phyloP scores from a whole-genome alignment of 1,140 invertebrate genomes.

The Battus philenor region DNA sequence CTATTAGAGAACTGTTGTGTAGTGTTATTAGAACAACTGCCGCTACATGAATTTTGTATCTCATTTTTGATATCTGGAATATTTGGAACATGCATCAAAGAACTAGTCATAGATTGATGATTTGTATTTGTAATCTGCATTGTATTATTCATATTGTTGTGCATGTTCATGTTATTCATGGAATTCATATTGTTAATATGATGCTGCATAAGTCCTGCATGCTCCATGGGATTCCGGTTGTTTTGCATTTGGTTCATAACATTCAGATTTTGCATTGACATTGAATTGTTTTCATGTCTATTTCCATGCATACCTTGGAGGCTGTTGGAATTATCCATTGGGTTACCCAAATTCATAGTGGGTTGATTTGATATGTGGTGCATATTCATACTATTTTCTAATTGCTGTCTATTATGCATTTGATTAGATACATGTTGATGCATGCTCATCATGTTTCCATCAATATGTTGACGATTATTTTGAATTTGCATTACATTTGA shows the following conservation, averaged over 20 bases:
- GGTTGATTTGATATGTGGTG: constrained; percentile 59
- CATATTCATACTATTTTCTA: constrained; percentile 66
- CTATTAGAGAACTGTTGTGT: constrained; percentile 46
- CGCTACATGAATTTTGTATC: constrained; percentile 61
- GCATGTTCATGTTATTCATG: constrained; percentile 60
- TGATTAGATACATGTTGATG: constrained; percentile 64
- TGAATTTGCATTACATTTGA: constrained; percentile 66
- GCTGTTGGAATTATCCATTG: constrained; percentile 48
- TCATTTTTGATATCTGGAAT: constrained; percentile 71
- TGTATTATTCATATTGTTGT: constrained; percentile 47
- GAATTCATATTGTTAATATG: constrained; percentile 60
- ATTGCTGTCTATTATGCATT: constrained; percentile 66
- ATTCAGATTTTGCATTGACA: constrained; percentile 60
- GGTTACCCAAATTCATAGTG: constrained; percentile 51
- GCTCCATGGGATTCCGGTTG: constrained; percentile 58
- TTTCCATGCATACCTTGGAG: constrained; percentile 54
- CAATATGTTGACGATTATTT: constrained; percentile 54
- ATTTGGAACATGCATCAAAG: constrained; percentile 62
- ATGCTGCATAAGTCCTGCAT: constrained; percentile 61
- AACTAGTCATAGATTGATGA: constrained; percentile 56
- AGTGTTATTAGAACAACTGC: constrained; percentile 55
- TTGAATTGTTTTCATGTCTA: constrained; percentile 59
- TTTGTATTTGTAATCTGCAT: constrained; percentile 58
- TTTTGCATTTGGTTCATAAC: constrained; percentile 63
- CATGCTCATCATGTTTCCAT: constrained; percentile 60